Evolutionary conservation across 92 coral and sea anemone species (phyloP), one percentile per base, ranked within the genome.

Genomic region (Isaurus tuberculatus): DNA sequence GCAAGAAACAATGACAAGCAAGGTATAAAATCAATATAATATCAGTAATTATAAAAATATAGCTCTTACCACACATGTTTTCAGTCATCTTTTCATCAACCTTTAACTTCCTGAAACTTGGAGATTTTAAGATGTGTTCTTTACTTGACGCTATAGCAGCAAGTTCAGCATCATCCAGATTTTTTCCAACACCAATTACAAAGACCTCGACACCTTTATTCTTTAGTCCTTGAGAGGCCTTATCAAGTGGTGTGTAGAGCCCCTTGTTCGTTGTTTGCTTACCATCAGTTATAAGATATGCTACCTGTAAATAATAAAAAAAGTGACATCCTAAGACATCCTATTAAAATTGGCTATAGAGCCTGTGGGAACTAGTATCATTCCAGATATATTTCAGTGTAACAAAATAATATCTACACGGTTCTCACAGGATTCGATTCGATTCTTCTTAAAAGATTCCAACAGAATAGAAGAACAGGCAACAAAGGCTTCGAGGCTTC

Each of bases 261-360:
- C 80, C 85, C 25, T 34, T 61, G 36, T 79, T 25, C 36, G 37
- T 86, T 19, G 89, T 86, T 60, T 86, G 89, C 22, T 37, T 79
- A 8, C 89, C 89, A 70, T 86, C 85, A 10, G 85, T 79, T 49
- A 86, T 86, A 32, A 86, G 80, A 73, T 79, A 26, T 23, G 81
- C 85, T 53, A 79, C 73, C 89, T 55, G 26, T 19, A 55, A 55
- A 55, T 19, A 17, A 20, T 8, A 55, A 20, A n/a, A 55, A 55
- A 1, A 17, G 19, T 6, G 9, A 40, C 11, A 40, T 4, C 43
- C 8, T 37, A 37, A 37, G 5, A 4, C 9, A 40, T 2, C 46
- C 10, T 40, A 40, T 2, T 0, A 7, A 7, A 40, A 40, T n/a
- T n/a, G 46, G 46, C 7, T 7, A 40, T 40, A 7, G 11, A 40